Percentiles rank a stretch among this genome's conserved stretches.
Evolutionary conservation across 2,888 invertebrate species (phyloP).

Genomic region (Epiblema foenella): DNA sequence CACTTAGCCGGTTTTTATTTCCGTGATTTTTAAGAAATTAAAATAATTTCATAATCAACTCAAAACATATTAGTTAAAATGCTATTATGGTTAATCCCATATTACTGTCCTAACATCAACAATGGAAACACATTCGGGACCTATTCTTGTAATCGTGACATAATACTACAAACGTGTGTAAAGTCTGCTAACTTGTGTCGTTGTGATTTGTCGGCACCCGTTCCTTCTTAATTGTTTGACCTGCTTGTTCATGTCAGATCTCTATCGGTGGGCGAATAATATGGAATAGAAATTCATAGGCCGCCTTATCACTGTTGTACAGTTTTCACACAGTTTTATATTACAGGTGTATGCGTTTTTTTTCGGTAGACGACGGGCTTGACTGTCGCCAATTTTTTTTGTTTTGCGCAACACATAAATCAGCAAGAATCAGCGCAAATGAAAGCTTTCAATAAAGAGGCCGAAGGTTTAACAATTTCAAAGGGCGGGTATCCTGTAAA

Average conservation of each 20-base stretch:
- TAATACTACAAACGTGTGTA: conserved; percentile 42
- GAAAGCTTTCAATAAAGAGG: conserved; percentile 44
- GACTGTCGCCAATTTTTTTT: no score
- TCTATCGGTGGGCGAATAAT: conserved; percentile 32
- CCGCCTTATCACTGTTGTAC: not conserved
- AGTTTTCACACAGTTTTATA: not conserved
- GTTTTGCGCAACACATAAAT: conserved; percentile 16
- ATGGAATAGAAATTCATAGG: conserved; percentile 20
- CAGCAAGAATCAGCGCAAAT: conserved; percentile 36
- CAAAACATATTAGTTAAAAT: not conserved
- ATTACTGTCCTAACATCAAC: not conserved
- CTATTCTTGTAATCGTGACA: conserved; percentile 43
- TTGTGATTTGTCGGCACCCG: conserved; percentile 40
- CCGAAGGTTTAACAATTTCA: conserved; percentile 49
- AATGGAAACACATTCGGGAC: conserved; percentile 33
- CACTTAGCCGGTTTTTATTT: no score
- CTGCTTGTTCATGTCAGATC: conserved; percentile 31
- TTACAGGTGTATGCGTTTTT: no score
- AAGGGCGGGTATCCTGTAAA: conserved; percentile 55
- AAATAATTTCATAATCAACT: not conserved
- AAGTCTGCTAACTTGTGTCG: conserved; percentile 40
- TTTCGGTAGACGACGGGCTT: no score
- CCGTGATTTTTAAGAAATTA: no score
- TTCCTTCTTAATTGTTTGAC: conserved; percentile 33
- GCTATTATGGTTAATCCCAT: not conserved